Base-by-base conservation (phyloP, 1,140 invertebrate species). In the Aricia agestis region DNA sequence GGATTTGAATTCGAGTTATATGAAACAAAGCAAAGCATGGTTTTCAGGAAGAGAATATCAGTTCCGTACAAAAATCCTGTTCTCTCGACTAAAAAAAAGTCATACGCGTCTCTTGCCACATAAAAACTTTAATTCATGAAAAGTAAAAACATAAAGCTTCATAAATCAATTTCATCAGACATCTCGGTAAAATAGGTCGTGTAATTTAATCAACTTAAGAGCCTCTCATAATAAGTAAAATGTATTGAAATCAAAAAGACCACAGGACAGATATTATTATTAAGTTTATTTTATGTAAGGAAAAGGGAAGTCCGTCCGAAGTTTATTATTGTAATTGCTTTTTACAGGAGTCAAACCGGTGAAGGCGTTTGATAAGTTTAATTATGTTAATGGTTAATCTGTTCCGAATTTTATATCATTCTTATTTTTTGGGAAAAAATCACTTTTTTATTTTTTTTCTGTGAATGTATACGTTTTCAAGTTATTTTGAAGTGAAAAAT, bases 141-240 rank as follows among this genome's bases (percentile, higher is more conserved):
- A 52, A 52, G 45, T 52, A 52, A 15, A 52, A 52, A 19, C 58
- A 17, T n/a, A 18, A 59, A 9, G 59, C 18, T 63, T 25, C 59
- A 63, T 63, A 63, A 13, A 19, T 63, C 17, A 19, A 25, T 25
- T 31, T 19, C 18, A 25, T 19, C 19, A 63, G 59, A 63, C 18
- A 63, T 63, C 7, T 63, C 59, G 59, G 59, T 11, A 6, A 63
- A 63, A 25, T 63, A 25, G 59, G 17, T 25, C 59, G 18, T 19
- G 18, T 11, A 63, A 63, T 63, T 63, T 63, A 63, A 63, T 63
- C 59, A 63, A 63, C 17, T 63, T 63, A 63, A 63, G 18, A 63
- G 19, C 59, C 59, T 19, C 19, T 63, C 45, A 52, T 52, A 52
- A 52, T 52, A 52, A 52, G 45, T 52, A 36, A 36, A 36, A 36